Conservation (phyloP, 1,140 invertebrate genomes). For the Drosophila subpulchrella region DNA sequence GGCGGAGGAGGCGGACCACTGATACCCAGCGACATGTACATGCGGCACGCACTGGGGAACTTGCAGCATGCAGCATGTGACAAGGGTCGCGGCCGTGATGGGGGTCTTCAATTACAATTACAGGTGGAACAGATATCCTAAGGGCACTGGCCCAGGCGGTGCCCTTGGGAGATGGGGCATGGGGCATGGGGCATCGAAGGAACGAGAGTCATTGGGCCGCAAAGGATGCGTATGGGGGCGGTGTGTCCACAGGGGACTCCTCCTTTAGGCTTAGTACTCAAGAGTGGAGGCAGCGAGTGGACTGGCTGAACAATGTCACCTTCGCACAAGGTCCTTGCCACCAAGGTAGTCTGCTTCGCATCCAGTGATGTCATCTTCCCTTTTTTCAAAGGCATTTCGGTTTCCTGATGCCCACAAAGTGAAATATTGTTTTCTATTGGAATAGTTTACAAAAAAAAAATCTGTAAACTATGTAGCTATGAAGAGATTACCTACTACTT, state of each 20-base stretch:
- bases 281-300: background rate
- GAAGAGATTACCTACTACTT: too few species aligned
- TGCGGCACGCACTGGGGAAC: slow-evolving; percentile 7
- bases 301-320: background rate
- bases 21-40: slow-evolving; percentile 2
- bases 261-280: slow-evolving; percentile 6
- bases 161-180: background rate
- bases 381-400: too few species aligned
- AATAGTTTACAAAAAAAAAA: too few species aligned
- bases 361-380: background rate
- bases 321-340: background rate
- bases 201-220: slow-evolving; percentile 4
- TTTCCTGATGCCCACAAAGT: too few species aligned
- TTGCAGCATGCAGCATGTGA: slow-evolving; percentile 16
- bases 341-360: background rate
- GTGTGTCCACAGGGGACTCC: background rate
- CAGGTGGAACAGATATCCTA: slow-evolving; percentile 1
- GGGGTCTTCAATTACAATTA: slow-evolving; percentile 25
- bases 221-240: slow-evolving; percentile 1
- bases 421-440: too few species aligned
- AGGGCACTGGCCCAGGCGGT: background rate
- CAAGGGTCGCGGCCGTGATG: slow-evolving; percentile 1
- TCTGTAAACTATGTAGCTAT: too few species aligned
- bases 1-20: background rate
- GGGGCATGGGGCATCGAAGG: background rate